A percentile compares a stretch with the other conserved stretches of the same genome.
Conservation (phyloP, 1,140 invertebrate genomes). For the Euborellia annulipes region DNA sequence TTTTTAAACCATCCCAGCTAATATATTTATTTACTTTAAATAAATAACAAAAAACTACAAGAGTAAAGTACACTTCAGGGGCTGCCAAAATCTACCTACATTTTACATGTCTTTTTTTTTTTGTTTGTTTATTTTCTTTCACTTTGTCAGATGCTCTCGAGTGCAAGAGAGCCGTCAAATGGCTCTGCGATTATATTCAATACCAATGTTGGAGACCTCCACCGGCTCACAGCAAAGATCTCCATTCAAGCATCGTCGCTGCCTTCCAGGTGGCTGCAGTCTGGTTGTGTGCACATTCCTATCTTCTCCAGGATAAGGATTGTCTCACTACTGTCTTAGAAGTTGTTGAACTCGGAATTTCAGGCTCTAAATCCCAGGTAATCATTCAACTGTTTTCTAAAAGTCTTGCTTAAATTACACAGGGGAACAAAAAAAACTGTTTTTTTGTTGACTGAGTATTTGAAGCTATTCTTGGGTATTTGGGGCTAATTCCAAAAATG, state of each 20-base stretch:
- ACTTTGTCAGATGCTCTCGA: conserved; percentile 54
- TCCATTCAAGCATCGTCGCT: conserved; percentile 94
- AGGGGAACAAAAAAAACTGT: background rate
- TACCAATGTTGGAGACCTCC: conserved; percentile 92
- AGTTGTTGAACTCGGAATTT: conserved; percentile 93
- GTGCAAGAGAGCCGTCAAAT: conserved; percentile 86
- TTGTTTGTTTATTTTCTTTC: background rate
- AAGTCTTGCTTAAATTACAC: too few species aligned
- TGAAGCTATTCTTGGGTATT: too few species aligned
- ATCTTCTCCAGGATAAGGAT: conserved; percentile 77
- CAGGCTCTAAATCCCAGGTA: conserved; percentile 73
- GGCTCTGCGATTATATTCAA: conserved; percentile 94
- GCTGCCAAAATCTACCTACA: too few species aligned
- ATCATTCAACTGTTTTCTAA: too few species aligned
- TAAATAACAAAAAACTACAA: too few species aligned
- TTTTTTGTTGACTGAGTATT: background rate
- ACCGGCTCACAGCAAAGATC: conserved; percentile 88
- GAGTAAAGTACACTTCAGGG: too few species aligned
- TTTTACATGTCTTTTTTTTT: too few species aligned
- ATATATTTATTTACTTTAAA: too few species aligned
- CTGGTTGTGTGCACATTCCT: conserved; percentile 82
- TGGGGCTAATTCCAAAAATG: too few species aligned
- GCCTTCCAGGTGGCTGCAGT: conserved; percentile 81
- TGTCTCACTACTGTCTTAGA: conserved; percentile 85
- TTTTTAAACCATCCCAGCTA: too few species aligned